These are phyloP conservation scores for Salmo trutta DNA, from an alignment of 2,797 vertebrate species.

Conservation along the genomic window DNA sequence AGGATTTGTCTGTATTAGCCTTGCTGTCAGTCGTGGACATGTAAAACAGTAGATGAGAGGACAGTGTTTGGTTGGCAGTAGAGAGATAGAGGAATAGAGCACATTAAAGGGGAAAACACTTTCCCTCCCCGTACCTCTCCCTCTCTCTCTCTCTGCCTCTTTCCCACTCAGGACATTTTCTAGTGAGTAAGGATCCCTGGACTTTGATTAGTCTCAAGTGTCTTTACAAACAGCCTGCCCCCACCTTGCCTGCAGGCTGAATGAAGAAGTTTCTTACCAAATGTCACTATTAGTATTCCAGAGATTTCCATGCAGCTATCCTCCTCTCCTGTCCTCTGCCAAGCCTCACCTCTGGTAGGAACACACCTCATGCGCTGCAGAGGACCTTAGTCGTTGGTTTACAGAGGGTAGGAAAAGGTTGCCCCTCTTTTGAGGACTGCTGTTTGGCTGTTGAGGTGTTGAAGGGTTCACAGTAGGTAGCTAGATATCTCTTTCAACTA, in stretches of 20 bases:
- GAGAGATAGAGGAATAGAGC: background rate
- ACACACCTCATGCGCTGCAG: constrained; percentile 9
- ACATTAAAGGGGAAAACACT: background rate
- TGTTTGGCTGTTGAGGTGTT: background rate
- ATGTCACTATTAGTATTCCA: constrained; percentile 34
- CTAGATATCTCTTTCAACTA: too few species aligned
- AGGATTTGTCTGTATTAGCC: constrained; percentile 6
- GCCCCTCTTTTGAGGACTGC: background rate
- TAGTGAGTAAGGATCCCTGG: background rate
- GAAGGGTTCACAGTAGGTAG: background rate
- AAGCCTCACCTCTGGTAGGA: background rate
- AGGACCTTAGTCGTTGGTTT: constrained; percentile 4
- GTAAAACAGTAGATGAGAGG: background rate
- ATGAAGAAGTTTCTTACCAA: background rate
- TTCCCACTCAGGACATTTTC: background rate
- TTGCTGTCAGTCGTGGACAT: background rate
- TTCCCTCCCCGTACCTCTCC: background rate
- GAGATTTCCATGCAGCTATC: background rate
- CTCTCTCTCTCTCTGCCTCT: background rate
- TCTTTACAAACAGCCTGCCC: background rate
- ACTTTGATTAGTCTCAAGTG: constrained; percentile 4
- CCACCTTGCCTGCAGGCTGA: background rate
- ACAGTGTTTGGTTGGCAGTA: background rate
- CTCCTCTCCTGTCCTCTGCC: background rate
- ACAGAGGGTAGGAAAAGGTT: background rate